Percentiles rank a stretch among this genome's conserved stretches.
phyloP scores from a whole-genome alignment of 2,797 vertebrate genomes.

The Salarias fasciatus region DNA sequence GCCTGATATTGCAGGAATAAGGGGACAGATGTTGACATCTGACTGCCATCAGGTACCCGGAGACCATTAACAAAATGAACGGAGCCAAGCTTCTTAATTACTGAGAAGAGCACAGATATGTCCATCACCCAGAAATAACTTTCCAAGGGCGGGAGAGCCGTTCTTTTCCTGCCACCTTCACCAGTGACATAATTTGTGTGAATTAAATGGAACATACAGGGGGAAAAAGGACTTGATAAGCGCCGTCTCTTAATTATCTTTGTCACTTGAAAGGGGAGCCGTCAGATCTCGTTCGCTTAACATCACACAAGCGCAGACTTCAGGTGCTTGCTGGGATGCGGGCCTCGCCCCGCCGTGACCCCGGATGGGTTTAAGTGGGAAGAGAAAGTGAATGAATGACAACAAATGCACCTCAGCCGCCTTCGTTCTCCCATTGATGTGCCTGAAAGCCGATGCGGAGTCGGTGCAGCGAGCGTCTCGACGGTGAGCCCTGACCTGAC shows the following conservation, averaged over 20 bases:
- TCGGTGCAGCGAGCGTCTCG: conserved; percentile 33
- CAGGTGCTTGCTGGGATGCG: conserved; percentile 35
- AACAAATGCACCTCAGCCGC: conserved; percentile 41
- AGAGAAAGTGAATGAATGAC: conserved; percentile 37
- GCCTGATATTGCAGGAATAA: conserved; percentile 16
- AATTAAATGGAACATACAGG: neutral
- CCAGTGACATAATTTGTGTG: neutral
- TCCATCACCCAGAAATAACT: conserved; percentile 8
- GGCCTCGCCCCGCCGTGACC: conserved; percentile 20
- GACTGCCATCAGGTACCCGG: conserved; percentile 14
- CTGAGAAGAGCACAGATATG: conserved; percentile 14
- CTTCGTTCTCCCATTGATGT: conserved; percentile 38
- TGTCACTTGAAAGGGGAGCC: conserved; percentile 9
- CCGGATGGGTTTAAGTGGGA: conserved; percentile 38
- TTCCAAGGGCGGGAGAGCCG: neutral
- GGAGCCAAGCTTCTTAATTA: conserved; percentile 22
- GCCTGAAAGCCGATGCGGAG: conserved; percentile 25
- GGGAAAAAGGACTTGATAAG: conserved; percentile 15
- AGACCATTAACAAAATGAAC: conserved; percentile 32
- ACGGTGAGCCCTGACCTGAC: conserved; percentile 43
- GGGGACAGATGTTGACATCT: conserved; percentile 28
- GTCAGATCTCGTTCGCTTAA: conserved; percentile 14
- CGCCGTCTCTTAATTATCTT: conserved; percentile 9
- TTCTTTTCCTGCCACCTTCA: neutral
- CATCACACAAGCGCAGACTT: conserved; percentile 9